Percentiles rank a stretch among this genome's conserved stretches.
These are phyloP conservation scores for Chiroxiphia lanceolata DNA, from an alignment of 2,797 vertebrate species.

Conservation along the genomic window DNA sequence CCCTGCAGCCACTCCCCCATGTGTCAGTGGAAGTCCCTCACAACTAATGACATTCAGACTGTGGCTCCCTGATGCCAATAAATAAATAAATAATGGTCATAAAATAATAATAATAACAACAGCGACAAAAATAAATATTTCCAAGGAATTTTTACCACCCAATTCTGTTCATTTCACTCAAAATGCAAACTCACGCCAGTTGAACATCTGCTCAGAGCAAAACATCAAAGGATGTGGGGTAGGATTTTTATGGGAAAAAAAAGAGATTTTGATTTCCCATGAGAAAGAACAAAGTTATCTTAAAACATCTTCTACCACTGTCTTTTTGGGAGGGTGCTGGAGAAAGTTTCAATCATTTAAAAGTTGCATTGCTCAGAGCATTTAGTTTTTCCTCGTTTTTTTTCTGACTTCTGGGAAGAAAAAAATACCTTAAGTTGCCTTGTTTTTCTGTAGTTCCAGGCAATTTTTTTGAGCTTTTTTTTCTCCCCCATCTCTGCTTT, in stretches of 20 bases:
- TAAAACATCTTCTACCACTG: not conserved
- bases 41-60: not conserved
- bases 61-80: not conserved
- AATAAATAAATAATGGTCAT: not conserved
- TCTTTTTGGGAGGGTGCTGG: not conserved
- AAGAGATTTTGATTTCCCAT: not conserved
- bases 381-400: not conserved
- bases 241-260: not conserved
- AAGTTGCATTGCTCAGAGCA: not conserved
- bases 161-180: not conserved
- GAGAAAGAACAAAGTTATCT: not conserved
- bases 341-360: slow-evolving; percentile 22
- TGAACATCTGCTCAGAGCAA: not conserved
- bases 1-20: not conserved
- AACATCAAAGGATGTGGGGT: not conserved
- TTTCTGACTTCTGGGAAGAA: not conserved
- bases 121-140: not conserved
- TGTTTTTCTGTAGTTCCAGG: slow-evolving; percentile 6
- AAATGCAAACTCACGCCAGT: not conserved
- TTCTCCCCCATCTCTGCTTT: not conserved
- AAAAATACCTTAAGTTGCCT: not conserved
- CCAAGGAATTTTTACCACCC: not conserved
- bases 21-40: not conserved
- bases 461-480: not conserved
- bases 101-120: not conserved